These are phyloP conservation scores for Masticophis lateralis DNA, from an alignment of 2,797 vertebrate genomes.

Conservation along the genomic window DNA sequence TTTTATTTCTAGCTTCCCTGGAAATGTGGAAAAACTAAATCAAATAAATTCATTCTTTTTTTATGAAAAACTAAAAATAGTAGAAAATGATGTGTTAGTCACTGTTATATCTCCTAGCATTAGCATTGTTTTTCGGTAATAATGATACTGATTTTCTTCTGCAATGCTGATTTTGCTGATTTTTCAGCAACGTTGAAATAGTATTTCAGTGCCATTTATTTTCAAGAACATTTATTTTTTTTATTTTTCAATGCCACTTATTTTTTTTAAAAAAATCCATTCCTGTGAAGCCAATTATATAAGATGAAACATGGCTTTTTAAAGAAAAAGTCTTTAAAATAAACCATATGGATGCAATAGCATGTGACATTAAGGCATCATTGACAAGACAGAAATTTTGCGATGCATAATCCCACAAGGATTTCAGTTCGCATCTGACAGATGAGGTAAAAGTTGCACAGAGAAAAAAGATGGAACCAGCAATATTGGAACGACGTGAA, in stretches of 20 bases:
- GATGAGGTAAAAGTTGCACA: background rate
- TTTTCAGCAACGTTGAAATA: background rate
- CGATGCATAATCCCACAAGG: background rate
- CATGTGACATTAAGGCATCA: background rate
- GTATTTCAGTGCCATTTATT: background rate
- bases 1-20: background rate
- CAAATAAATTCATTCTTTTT: background rate
- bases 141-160: background rate
- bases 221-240: background rate
- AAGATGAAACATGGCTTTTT: background rate
- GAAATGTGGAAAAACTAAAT: background rate
- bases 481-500: background rate
- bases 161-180: background rate
- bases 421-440: background rate
- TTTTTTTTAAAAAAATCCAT: background rate
- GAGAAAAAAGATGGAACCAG: background rate
- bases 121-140: background rate
- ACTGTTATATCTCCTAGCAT: background rate
- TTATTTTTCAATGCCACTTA: background rate
- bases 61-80: background rate
- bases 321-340: background rate
- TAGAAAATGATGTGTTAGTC: background rate
- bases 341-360: background rate
- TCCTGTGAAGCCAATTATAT: background rate
- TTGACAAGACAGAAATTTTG: background rate